Percentiles rank a stretch among this genome's conserved stretches.
These are phyloP conservation scores for Acleris sparsana DNA, from an alignment of 2,888 invertebrate genomes.

Conservation along the genomic window DNA sequence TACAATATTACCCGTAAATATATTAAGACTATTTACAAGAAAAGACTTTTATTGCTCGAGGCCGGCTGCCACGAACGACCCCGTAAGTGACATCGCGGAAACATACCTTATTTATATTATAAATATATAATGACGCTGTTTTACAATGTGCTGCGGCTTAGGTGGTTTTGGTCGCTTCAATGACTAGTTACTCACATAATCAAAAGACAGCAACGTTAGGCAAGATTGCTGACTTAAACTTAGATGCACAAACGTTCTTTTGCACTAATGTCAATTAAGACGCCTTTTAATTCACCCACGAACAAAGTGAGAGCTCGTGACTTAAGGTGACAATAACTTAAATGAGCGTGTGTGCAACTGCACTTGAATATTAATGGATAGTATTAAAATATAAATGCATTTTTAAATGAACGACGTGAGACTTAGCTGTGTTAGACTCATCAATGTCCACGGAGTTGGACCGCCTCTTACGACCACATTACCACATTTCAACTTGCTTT, in stretches of 20 bases:
- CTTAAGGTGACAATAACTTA: too few species aligned
- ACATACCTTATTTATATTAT: conserved; percentile 12
- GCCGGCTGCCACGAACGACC: conserved; percentile 23
- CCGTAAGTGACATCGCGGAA: conserved; percentile 1
- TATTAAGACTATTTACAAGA: conserved; percentile 69
- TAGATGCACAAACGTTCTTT: too few species aligned
- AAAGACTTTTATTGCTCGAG: conserved; percentile 42
- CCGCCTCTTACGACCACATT: background rate
- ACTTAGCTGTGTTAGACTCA: conserved; percentile 31
- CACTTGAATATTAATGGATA: too few species aligned
- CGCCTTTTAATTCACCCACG: too few species aligned
- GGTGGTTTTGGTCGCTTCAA: background rate
- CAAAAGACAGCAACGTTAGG: conserved; percentile 1
- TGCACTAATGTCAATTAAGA: too few species aligned
- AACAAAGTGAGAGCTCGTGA: too few species aligned
- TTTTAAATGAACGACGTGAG: conserved; percentile 7
- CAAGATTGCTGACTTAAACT: conserved; percentile 1
- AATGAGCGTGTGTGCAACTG: too few species aligned
- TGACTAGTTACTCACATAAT: conserved; percentile 29
- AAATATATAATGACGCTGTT: conserved; percentile 11
- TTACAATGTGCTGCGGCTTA: conserved; percentile 23
- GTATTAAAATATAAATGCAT: conserved; percentile 13
- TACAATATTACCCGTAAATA: conserved; percentile 78
- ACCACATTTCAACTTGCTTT: too few species aligned
- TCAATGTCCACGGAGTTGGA: background rate